Percentiles rank a stretch among this genome's conserved stretches.
Evolutionary conservation across 2,888 invertebrate species (phyloP).

Genomic region (Strigamia maritima): DNA sequence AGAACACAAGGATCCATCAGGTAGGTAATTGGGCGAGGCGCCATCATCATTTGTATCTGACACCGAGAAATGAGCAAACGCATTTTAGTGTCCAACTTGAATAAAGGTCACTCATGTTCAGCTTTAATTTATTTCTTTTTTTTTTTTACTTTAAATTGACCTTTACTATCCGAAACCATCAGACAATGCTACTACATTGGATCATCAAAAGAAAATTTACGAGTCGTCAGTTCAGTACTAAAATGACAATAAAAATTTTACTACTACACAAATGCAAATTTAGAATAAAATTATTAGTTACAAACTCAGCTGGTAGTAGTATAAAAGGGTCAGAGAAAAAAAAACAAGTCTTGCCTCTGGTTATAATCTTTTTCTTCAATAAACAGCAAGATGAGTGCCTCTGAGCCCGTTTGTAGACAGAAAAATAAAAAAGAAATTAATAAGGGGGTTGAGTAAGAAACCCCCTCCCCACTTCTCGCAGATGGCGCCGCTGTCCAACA

Average conservation of each 20-base stretch:
- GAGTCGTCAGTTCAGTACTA: not conserved
- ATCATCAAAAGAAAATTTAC: slow-evolving; percentile 27
- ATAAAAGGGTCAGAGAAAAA: not conserved
- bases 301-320: not conserved
- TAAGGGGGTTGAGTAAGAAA: slow-evolving; percentile 15
- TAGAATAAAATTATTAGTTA: not conserved
- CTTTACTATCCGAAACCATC: not conserved
- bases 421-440: slow-evolving; percentile 24
- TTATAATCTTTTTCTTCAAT: slow-evolving; percentile 2
- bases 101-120: slow-evolving; percentile 1
- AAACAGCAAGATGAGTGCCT: not conserved
- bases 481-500: slow-evolving; percentile 22
- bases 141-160: not conserved
- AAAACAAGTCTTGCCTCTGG: not conserved
- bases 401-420: not conserved
- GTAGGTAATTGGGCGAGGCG: slow-evolving; percentile 22
- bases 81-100: slow-evolving; percentile 11
- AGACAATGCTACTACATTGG: not conserved
- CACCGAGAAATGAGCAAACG: slow-evolving; percentile 23
- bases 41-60: slow-evolving; percentile 27
- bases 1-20: slow-evolving; percentile 27
- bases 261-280: not conserved
- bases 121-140: slow-evolving; percentile 8
- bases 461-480: slow-evolving; percentile 12
- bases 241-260: slow-evolving; percentile 14